Base-by-base conservation (phyloP, 2,888 invertebrate genomes). In the Trissolcus japonicus region DNA sequence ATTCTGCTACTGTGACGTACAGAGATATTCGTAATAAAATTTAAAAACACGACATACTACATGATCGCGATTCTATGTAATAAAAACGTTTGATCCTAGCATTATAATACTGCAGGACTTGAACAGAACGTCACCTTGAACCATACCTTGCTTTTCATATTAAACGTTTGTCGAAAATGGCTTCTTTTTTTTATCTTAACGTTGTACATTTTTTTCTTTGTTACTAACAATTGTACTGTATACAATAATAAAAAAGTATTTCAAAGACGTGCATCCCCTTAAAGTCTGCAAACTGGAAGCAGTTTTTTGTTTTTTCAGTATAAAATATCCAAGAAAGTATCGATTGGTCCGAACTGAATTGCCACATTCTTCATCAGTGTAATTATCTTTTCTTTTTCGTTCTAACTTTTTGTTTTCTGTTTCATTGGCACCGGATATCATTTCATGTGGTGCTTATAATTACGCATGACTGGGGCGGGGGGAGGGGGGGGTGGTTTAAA, bases 11-110 rank as follows among this genome's bases (percentile, higher is more conserved):
- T 80, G 77, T 76, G 67, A 76, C 76, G 78, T 81, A 80, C 80
- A 80, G 80, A 81, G 78, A 81, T 76, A 80, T 73, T 76, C 75
- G 80, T 81, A 81, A 80, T 80, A 81, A 80, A 81, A 80, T 81
- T 80, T 74, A 81, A 80, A 80, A 81, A 80, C 74, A 76, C 65
- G 76, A 73, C 79, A 68, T 80, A 74, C 73, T 80, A 78, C 66
- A 29, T 80, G 78, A 71, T 80, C 76, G 76, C 55, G 74, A 60
- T 71, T 78, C 76, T 73, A 78, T 73, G 72, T 66, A 76, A 80
- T 81, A 80, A 66, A 79, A 80, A 79, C 25, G 71, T 80, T 80
- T 63, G 72, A 76, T 46, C 59, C 60, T 71, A 63, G 55, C 55
- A 61, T 67, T 71, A 74, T 61, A 66, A 71, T 71, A 71, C 66